Percentiles rank a stretch among this genome's conserved stretches.
Conservation (phyloP, 2,888 invertebrate species). For the Adineta ricciae region DNA sequence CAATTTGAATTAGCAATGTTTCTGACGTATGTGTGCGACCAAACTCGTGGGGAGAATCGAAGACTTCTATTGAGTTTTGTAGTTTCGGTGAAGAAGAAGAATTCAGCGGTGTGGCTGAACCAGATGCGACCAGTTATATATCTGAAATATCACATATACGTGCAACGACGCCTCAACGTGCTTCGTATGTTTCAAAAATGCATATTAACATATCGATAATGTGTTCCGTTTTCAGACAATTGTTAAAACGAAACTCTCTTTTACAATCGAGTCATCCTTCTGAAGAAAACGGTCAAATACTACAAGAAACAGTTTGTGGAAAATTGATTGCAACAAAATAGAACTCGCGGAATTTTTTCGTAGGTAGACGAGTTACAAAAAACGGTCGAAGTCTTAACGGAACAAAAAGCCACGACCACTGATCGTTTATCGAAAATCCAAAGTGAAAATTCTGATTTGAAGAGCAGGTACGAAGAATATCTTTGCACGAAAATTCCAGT, state of each 20-base stretch:
- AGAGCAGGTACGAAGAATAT: not conserved
- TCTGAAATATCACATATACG: not conserved
- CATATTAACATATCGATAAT: not conserved
- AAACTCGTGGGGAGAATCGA: too few relatives aligned
- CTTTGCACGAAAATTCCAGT: not conserved
- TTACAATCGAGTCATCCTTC: not conserved
- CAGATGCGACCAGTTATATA: not conserved
- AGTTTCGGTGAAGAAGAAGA: not conserved
- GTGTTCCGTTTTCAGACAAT: not conserved
- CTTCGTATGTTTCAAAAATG: not conserved
- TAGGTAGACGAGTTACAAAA: not conserved
- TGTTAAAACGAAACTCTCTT: not conserved
- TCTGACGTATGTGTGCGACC: too few relatives aligned
- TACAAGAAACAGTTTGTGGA: not conserved
- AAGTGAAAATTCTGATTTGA: constrained; percentile 4
- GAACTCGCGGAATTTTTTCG: too few relatives aligned
- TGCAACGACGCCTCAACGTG: not conserved
- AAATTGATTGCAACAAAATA: not conserved
- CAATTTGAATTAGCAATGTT: too few relatives aligned
- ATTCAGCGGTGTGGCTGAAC: not conserved
- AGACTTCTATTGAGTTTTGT: not conserved
- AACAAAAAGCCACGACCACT: not conserved
- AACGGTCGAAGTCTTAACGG: not conserved
- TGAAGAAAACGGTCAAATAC: not conserved
- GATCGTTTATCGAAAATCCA: constrained; percentile 3